A percentile compares a stretch with the other conserved stretches of the same genome.
These are phyloP conservation scores for Eurystomus glaucurus DNA, from an alignment of 2,797 vertebrate genomes.

Conservation along the genomic window DNA sequence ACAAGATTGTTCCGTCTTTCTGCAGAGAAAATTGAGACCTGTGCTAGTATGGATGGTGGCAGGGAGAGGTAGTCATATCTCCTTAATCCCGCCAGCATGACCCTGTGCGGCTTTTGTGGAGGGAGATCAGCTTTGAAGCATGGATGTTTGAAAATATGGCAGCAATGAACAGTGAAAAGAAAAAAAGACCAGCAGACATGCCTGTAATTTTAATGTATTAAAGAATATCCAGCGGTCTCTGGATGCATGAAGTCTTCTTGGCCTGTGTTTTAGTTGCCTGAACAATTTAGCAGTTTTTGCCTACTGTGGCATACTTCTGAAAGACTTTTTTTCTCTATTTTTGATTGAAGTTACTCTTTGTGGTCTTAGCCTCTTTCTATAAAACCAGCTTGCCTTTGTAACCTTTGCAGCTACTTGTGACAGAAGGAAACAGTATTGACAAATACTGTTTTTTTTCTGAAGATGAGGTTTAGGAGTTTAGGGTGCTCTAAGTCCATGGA, in stretches of 20 bases:
- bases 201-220: not conserved
- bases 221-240: not conserved
- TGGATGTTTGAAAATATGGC: not conserved
- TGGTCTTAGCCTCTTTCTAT: not conserved
- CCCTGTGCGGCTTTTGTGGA: not conserved
- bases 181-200: not conserved
- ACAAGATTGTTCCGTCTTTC: accelerated
- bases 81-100: not conserved
- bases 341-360: not conserved
- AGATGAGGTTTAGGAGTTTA: not conserved
- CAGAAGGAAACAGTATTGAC: not conserved
- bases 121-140: accelerated
- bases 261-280: not conserved
- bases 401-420: not conserved
- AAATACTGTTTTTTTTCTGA: not conserved
- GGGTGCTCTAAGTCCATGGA: not conserved
- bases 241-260: not conserved
- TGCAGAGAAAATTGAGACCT: not conserved
- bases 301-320: not conserved
- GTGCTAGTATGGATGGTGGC: not conserved
- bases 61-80: not conserved
- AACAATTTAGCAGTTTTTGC: not conserved
- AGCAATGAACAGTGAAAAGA: not conserved
- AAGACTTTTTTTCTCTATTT: not conserved
- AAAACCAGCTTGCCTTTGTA: not conserved